Conservation (phyloP, 2,113 vertebrate species). For the Actenoides hombroni region DNA sequence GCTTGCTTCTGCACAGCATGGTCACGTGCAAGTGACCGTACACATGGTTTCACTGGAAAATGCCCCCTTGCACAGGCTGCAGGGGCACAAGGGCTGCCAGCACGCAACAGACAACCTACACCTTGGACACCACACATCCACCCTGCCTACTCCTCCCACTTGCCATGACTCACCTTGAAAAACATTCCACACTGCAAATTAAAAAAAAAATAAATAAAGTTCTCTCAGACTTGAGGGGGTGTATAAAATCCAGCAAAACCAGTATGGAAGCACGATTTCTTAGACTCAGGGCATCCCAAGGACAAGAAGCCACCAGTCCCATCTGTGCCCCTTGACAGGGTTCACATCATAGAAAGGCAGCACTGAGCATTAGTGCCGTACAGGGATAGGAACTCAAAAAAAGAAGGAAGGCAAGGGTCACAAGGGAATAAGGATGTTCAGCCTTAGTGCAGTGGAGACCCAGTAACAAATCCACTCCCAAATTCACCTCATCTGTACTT, state of each 20-base stretch:
- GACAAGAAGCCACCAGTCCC: background rate
- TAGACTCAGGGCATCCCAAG: background rate
- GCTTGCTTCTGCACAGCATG: background rate
- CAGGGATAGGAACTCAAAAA: background rate
- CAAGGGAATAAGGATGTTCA: background rate
- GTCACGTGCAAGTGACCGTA: background rate
- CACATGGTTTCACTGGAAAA: background rate
- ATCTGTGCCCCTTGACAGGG: accelerated
- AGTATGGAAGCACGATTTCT: background rate
- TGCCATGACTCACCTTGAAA: background rate
- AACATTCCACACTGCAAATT: background rate
- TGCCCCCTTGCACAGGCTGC: background rate
- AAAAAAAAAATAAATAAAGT: background rate
- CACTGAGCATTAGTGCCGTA: background rate
- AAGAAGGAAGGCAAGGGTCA: background rate
- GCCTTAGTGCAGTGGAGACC: background rate
- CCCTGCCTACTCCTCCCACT: background rate
- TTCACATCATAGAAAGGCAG: background rate
- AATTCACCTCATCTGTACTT: background rate
- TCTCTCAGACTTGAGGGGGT: background rate
- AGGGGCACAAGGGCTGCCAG: background rate
- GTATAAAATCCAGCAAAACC: background rate
- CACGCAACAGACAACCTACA: accelerated
- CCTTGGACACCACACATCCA: accelerated
- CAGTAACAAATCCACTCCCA: background rate